Base-by-base conservation (phyloP, 2,797 vertebrate species). In the Erpetoichthys calabaricus region DNA sequence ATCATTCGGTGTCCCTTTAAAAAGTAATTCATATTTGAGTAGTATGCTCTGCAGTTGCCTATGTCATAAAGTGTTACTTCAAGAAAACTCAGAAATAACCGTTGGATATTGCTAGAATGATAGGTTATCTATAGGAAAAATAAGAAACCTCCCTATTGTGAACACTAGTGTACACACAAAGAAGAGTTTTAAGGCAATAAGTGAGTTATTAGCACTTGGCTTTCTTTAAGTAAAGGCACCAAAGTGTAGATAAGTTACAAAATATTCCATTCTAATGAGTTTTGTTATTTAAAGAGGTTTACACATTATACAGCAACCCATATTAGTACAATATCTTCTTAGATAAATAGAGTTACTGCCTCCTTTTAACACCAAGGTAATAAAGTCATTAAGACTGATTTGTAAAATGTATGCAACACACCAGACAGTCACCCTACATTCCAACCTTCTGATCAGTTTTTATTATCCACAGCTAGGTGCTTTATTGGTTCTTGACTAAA, bases 371-470 rank as follows among this genome's bases (percentile, higher is more conserved):
- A 6, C 5, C 41, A 41, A 7, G 41, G 41, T 41, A 54, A 42
- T 54, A 54, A 54, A 54, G n/a, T 54, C 1, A 54, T 54, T 54
- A 54, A 43, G 53, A 6, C 53, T 54, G 44, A 42, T 54, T 54
- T 54, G 53, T 54, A 44, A 54, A 5, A 7, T 5, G 6, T 43
- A 54, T 25, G 53, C n/a, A 7, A n/a, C 41, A 5, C n/a, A 41
- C 5, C 53, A 42, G 10, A 8, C 53, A 8, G n/a, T n/a, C n/a
- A n/a, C 25, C 25, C 25, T 25, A 25, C 25, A 25, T 25, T 25
- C 25, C 25, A 25, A 25, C 25, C 25, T 25, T 25, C 25, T 25
- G 25, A 25, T 25, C 25, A 25, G 25, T 25, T 25, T 25, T 25
- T 25, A 25, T 25, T 25, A 25, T 25, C 25, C 25, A 25, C 25